Conservation (phyloP, 2,797 vertebrate species). For the Nasua narica region DNA sequence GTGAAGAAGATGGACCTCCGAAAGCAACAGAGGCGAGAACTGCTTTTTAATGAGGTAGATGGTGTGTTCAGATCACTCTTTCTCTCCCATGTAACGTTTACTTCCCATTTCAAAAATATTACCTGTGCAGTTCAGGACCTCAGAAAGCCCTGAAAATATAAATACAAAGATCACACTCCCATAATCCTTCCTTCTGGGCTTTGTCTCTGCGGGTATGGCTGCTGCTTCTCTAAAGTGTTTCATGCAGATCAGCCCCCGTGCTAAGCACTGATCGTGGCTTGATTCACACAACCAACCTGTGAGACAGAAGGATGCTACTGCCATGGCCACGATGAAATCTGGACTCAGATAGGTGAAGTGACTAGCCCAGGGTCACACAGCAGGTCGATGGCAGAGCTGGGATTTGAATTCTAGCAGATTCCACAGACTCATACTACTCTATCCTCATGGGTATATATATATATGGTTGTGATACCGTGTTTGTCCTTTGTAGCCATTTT, state of each 20-base stretch:
- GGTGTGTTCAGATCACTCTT: not conserved
- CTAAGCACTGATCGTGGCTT: not conserved
- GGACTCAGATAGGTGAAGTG: not conserved
- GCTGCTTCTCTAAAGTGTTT: not conserved
- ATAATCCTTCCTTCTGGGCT: not conserved
- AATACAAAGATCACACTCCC: not conserved
- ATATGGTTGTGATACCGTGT: not conserved
- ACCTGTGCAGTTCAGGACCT: not conserved
- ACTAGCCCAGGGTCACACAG: not conserved
- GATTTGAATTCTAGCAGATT: not conserved
- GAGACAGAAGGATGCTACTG: not conserved
- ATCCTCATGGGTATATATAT: not conserved
- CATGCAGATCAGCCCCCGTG: not conserved
- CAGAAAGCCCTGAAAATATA: not conserved
- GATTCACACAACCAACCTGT: not conserved
- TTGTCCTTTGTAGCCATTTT: not conserved
- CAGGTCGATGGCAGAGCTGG: not conserved
- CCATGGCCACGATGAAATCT: not conserved
- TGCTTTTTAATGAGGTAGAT: constrained; percentile 97
- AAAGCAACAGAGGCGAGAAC: constrained; percentile 96
- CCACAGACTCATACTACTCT: not conserved
- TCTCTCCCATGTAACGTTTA: not conserved
- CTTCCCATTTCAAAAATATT: not conserved
- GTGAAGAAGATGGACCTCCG: constrained; percentile 99
- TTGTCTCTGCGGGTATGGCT: not conserved